phyloP scores from a whole-genome alignment of 2,113 vertebrate species.

The Hypanus sabinus region DNA sequence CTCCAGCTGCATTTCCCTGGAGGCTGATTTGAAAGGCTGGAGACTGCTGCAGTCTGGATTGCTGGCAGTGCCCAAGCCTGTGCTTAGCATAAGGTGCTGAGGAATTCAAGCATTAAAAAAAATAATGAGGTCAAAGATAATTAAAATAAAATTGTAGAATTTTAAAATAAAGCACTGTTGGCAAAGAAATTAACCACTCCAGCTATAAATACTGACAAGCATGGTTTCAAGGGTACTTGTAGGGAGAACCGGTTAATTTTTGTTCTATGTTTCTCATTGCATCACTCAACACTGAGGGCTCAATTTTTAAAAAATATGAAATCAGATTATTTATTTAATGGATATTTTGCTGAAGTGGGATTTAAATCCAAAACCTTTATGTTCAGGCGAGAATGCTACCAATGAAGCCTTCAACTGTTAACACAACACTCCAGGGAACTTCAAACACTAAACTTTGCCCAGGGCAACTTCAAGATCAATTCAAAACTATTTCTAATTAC shows the following conservation, averaged over 20 bases:
- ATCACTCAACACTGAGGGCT: background rate
- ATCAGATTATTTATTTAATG: background rate
- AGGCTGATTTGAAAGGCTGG: background rate
- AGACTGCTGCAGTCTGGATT: background rate
- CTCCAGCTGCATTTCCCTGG: background rate
- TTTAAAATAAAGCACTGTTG: background rate
- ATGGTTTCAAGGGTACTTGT: background rate
- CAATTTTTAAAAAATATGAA: background rate
- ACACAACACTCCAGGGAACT: background rate
- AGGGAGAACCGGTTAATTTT: background rate
- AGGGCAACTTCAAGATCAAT: background rate
- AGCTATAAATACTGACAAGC: background rate
- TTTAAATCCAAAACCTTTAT: background rate
- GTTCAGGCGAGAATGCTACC: background rate
- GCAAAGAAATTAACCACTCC: background rate
- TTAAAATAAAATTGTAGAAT: background rate
- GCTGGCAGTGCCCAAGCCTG: background rate
- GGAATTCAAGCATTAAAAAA: background rate
- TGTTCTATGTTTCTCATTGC: background rate
- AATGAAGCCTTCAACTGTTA: background rate
- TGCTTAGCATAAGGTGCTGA: background rate
- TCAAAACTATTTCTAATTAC: background rate
- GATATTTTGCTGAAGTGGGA: background rate
- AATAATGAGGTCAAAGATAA: conserved; percentile 28
- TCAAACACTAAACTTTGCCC: background rate